Evolutionary conservation across 2,888 invertebrate genomes (phyloP).

Genomic region (Leptopilina myrica): DNA sequence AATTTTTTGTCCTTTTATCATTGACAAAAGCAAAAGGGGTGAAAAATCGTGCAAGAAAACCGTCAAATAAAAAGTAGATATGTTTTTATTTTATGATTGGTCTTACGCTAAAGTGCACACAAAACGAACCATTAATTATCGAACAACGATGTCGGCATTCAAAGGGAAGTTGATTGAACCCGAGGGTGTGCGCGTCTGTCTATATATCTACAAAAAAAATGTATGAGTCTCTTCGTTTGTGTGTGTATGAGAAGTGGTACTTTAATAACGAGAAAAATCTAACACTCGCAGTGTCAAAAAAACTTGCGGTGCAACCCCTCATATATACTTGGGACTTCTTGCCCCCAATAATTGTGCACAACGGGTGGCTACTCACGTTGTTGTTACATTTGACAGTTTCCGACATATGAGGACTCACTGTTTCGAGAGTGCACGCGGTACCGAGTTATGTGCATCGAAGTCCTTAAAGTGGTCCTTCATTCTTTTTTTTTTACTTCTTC

Average conservation of each 20-base stretch:
- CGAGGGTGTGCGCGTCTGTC: background rate
- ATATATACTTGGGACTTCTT: slow-evolving; percentile 25
- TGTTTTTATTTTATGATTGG: slow-evolving; percentile 34
- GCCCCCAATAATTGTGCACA: slow-evolving; percentile 36
- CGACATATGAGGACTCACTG: slow-evolving; percentile 28
- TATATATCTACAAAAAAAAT: too few species aligned
- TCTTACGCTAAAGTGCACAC: slow-evolving; percentile 28
- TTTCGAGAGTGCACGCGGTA: slow-evolving; percentile 29
- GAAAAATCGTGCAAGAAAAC: too few species aligned
- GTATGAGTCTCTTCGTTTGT: too few species aligned
- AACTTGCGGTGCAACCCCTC: slow-evolving; percentile 35
- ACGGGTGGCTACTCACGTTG: slow-evolving; percentile 40
- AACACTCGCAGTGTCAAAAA: slow-evolving; percentile 39
- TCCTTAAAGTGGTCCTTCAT: slow-evolving; percentile 40
- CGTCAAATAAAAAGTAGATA: slow-evolving; percentile 8
- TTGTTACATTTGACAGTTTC: slow-evolving; percentile 39
- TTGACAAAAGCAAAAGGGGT: too few species aligned
- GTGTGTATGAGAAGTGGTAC: slow-evolving; percentile 20
- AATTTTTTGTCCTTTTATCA: too few species aligned
- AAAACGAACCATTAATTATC: slow-evolving; percentile 37
- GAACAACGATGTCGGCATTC: slow-evolving; percentile 38
- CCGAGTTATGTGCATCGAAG: slow-evolving; percentile 20
- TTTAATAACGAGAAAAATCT: slow-evolving; percentile 36
- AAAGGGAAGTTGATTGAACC: slow-evolving; percentile 36
- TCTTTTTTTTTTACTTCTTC: slow-evolving; percentile 17